These are phyloP conservation scores for Vulpes lagopus DNA, from an alignment of 2,113 vertebrate genomes.

Conservation along the genomic window DNA sequence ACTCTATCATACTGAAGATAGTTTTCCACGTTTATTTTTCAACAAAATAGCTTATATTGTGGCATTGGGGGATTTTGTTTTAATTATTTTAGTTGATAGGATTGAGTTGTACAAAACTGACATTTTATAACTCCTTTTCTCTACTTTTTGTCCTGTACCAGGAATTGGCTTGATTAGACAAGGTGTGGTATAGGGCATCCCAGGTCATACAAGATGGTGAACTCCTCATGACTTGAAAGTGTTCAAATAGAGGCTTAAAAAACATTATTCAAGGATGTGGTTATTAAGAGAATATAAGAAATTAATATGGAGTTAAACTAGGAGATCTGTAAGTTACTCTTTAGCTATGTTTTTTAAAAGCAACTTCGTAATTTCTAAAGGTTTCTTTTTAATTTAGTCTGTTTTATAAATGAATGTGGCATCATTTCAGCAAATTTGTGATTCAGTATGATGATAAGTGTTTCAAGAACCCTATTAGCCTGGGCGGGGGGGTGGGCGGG, in stretches of 20 bases:
- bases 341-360: constrained; percentile 50
- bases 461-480: background rate
- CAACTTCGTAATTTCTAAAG: background rate
- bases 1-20: background rate
- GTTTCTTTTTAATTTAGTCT: constrained; percentile 12
- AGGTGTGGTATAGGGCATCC: background rate
- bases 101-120: constrained; percentile 23
- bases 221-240: background rate
- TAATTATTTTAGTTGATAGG: constrained; percentile 43
- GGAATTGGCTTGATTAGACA: constrained; percentile 46
- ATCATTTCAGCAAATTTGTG: constrained; percentile 47
- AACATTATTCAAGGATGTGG: background rate
- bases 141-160: background rate
- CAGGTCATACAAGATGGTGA: background rate
- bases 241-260: constrained; percentile 44
- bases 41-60: background rate
- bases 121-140: background rate
- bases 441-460: background rate
- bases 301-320: constrained; percentile 32
- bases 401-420: constrained; percentile 24
- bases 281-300: constrained; percentile 54
- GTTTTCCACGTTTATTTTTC: constrained; percentile 5
- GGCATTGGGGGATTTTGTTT: constrained; percentile 29
- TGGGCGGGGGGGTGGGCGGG: background rate
- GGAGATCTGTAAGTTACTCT: background rate